Evolutionary conservation across 2,888 invertebrate species (phyloP).

Genomic region (Ametastegia equiseti): DNA sequence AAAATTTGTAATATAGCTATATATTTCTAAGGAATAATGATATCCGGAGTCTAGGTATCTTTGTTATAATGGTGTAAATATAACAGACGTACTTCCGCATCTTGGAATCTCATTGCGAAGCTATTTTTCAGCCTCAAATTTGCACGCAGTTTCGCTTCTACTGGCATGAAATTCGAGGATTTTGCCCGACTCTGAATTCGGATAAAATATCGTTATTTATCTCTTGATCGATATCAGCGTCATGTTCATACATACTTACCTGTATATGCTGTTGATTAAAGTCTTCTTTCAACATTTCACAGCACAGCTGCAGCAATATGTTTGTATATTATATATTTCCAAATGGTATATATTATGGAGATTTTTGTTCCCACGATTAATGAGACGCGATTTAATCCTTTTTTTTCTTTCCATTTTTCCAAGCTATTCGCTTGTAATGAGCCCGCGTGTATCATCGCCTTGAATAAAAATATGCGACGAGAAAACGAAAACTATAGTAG

Average conservation of each 20-base stretch:
- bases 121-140: too few species aligned
- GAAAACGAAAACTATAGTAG: slow-evolving; percentile 8
- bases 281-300: background rate
- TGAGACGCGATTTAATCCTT: background rate
- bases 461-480: slow-evolving; percentile 1
- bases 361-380: background rate
- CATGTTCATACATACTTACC: too few species aligned
- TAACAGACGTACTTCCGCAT: too few species aligned
- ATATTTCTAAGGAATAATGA: background rate
- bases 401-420: background rate
- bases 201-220: background rate
- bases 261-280: background rate
- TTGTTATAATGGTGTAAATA: too few species aligned
- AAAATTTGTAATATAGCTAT: background rate
- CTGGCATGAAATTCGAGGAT: background rate
- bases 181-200: background rate
- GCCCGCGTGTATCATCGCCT: background rate
- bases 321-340: too few species aligned
- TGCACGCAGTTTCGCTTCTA: too few species aligned
- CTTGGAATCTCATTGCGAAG: too few species aligned
- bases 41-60: too few species aligned
- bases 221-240: background rate
- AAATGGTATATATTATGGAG: too few species aligned
- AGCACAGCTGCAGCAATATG: background rate
- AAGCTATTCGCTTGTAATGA: background rate